Evolutionary conservation across 2,888 invertebrate genomes (phyloP).

Genomic region (Sylvicola fuscatus): DNA sequence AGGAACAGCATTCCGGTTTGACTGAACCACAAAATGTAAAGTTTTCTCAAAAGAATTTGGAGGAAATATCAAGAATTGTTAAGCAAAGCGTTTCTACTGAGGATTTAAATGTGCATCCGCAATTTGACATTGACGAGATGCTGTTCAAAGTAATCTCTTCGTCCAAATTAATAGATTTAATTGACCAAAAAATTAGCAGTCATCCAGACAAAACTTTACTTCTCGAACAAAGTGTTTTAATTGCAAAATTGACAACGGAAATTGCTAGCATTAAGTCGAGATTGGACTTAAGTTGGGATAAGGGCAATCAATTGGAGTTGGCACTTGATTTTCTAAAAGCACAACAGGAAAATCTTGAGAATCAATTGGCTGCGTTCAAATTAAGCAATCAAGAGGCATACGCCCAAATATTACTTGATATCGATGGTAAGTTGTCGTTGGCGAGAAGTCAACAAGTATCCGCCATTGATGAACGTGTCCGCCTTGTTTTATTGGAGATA

Average conservation of each 20-base stretch:
- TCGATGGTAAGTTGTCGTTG: slow-evolving; percentile 15
- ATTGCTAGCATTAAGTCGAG: slow-evolving; percentile 34
- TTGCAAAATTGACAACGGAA: slow-evolving; percentile 30
- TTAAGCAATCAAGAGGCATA: too few species aligned
- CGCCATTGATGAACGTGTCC: slow-evolving; percentile 32
- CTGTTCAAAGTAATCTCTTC: slow-evolving; percentile 19
- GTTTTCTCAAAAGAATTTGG: slow-evolving; percentile 20
- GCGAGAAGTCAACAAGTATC: slow-evolving; percentile 25
- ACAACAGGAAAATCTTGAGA: slow-evolving; percentile 15
- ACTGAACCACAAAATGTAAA: slow-evolving; percentile 10
- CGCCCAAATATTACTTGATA: slow-evolving; percentile 15
- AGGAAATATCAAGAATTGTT: slow-evolving; percentile 19
- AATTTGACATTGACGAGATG: slow-evolving; percentile 20
- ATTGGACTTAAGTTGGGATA: slow-evolving; percentile 28
- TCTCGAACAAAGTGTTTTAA: slow-evolving; percentile 21
- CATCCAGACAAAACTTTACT: slow-evolving; percentile 17
- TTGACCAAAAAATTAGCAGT: slow-evolving; percentile 16
- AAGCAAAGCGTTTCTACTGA: slow-evolving; percentile 15
- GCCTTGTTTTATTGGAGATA: slow-evolving; percentile 32
- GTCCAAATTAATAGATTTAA: slow-evolving; percentile 14
- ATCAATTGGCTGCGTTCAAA: slow-evolving; percentile 14
- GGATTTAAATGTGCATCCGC: slow-evolving; percentile 15
- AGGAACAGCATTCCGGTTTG: slow-evolving; percentile 9
- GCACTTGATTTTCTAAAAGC: slow-evolving; percentile 16
- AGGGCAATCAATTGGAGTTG: slow-evolving; percentile 17